Evolutionary conservation across 2,113 vertebrate species (phyloP), one percentile per base, ranked within the genome.

Genomic region (Phylloscopus trochilus): DNA sequence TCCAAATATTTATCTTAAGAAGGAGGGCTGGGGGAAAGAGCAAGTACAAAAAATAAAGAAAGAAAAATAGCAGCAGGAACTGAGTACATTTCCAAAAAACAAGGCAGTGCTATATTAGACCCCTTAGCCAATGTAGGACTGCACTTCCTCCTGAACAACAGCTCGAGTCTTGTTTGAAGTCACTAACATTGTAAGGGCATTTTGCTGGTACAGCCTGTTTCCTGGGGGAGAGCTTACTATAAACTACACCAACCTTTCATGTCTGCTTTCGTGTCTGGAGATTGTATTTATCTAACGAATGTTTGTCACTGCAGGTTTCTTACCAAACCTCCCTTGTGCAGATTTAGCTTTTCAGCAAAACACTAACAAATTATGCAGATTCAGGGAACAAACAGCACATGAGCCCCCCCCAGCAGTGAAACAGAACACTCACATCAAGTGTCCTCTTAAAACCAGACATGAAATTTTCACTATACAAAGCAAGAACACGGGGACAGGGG

Each of bases 1-100:
- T 51, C 72, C 76, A 90, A 88, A 86, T 70, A 86, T 80, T 94
- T 95, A 77, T 81, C 83, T 93, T 83, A 68, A 90, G 83, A 51
- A 92, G 72, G 35, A 94, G 23, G 37, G 55, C 64, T 74, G 20
- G 39, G 82, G 55, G 14, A 87, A 94, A 83, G 30, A 95, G n/a
- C 47, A 93, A 77, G 46, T 31, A 74, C 19, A 18, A 62, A 47
- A 81, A 67, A 78, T n/a, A 51, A 44, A 79, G 44, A 30, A 73
- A 79, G 41, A 87, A 79, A 83, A 83, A 88, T 1, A 93, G 62
- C 75, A 93, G 68, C 52, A 81, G 66, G 80, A 93, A 62, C 59
- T 1, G 6, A 73, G 70, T 19, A 53, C 27, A 70, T 59, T 88
- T 80, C 56, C 47, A 91, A 73, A 96, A 56, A 56, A 5, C 19